Evolutionary conservation across 2,797 vertebrate genomes (phyloP), one percentile per base, ranked within the genome.

Genomic region (Clarias platycephalus): DNA sequence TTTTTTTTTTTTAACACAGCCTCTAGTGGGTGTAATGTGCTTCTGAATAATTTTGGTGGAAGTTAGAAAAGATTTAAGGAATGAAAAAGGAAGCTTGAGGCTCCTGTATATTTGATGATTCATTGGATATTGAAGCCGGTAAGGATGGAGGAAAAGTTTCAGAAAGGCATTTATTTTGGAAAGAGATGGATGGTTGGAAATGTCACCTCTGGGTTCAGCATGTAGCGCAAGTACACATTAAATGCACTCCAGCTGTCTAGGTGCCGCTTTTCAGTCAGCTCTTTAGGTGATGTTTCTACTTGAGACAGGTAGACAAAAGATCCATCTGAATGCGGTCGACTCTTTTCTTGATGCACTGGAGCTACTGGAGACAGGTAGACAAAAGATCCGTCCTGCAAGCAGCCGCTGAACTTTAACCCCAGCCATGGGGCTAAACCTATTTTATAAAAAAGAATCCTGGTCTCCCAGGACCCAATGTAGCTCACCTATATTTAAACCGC

Each of bases 401-500:
- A 40, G 80, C 63, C 22, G 53, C n/a, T 76, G 78, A 62, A 60
- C 66, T n/a, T 8, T 86, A 37, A 71, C 76, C 80, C 58, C 76
- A 75, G 78, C 68, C 62, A 77, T 24, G 70, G 63, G 82, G 70
- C 82, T 75, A 80, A 84, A 44, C 31, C 44, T 37, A 28, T 76
- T 71, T 70, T 0, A 5, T 9, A 49, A 49, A 13, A 49, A 49
- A 10, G 13, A 0, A 82, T 67, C 78, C 60, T 26, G 63, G 74
- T 80, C 66, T 83, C 80, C 64, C 49, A 78, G 81, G 70, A 88
- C 58, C 77, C 57, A 76, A 63, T 6, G 15, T 71, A 16, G 81
- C 83, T 70, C 83, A 86, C 86, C 80, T 85, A 86, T 85, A 88
- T 86, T 87, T 79, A 85, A 85, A 68, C 62, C 82, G 49, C 64